These are phyloP conservation scores for Pteronura brasiliensis DNA, from an alignment of 2,113 vertebrate genomes.

Conservation along the genomic window DNA sequence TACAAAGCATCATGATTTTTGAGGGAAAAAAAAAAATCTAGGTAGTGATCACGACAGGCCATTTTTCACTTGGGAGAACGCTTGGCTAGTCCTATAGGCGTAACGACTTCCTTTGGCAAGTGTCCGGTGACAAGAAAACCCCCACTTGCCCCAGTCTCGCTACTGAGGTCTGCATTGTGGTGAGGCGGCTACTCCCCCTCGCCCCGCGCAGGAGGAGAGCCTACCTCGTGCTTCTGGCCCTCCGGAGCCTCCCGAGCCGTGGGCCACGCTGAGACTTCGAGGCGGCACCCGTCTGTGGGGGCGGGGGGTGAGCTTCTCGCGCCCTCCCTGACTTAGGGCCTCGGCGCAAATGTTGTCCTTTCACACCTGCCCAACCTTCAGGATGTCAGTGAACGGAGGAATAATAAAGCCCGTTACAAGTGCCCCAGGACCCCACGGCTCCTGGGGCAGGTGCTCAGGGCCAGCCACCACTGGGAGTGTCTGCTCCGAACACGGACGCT, in stretches of 20 bases:
- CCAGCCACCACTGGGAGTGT: rapidly evolving
- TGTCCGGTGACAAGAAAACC: neutral
- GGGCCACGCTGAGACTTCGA: neutral
- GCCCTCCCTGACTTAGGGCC: neutral
- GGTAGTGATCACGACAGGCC: rapidly evolving
- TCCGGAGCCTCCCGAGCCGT: rapidly evolving
- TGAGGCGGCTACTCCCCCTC: rapidly evolving
- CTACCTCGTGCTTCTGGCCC: rapidly evolving
- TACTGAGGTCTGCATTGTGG: neutral
- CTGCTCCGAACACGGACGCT: too few relatives aligned
- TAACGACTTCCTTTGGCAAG: neutral
- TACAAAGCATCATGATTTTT: neutral
- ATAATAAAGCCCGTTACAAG: neutral
- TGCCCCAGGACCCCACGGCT: rapidly evolving
- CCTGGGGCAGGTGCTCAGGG: rapidly evolving
- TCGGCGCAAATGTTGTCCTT: neutral
- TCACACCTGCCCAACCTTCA: neutral
- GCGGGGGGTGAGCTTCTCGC: rapidly evolving
- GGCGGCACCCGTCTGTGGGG: rapidly evolving
- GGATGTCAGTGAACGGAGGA: neutral
- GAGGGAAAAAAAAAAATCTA: neutral
- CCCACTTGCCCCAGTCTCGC: too few relatives aligned
- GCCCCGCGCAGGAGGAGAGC: neutral
- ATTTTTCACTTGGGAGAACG: rapidly evolving
- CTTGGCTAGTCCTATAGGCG: rapidly evolving